Evolutionary conservation across 2,113 vertebrate species (phyloP), one percentile per base, ranked within the genome.

Genomic region (Lycaon pictus): DNA sequence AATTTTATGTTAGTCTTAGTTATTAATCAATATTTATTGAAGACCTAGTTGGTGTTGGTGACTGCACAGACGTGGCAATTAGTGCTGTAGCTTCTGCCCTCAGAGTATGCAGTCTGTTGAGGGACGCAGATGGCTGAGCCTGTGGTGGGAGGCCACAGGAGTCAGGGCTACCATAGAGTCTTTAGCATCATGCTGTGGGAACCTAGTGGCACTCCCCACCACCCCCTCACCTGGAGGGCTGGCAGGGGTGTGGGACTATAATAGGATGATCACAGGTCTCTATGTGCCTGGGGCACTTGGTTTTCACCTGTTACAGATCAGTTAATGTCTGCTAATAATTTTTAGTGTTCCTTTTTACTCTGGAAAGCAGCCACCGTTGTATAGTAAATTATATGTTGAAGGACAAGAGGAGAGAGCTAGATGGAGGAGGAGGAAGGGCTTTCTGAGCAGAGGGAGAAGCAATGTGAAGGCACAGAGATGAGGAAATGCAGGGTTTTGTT

Each of bases 131-230:
- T 27, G 25, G 25, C 37, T 16, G 43, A 76, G 19, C 51, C 11
- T 23, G 2, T 7, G 1, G 19, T 19, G 20, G 35, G 32, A 11
- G 5, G 5, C 20, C 3, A 0, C 25, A 29, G 37, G 20, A 4
- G 56, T 32, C 58, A 53, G 67, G 74, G 48, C 43, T 27, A 8
- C 15, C 7, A 2, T 3, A 10, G 20, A 11, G 74, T 29, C n/a
- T 12, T 65, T 11, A 17, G 56, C 16, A 29, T 43, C 27, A 0
- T 23, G 11, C 27, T 19, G 3, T 32, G 48, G 27, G 43, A 77
- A 22, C 35, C 25, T 23, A 0, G 12, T 58, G 20, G 51, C 22
- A 6, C 60, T 13, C 16, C 2, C 32, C 43, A 1, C 43, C 43
- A 35, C 35, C 37, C 16, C 2, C 25, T 16, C 11, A 3, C 65